Evolutionary conservation across 2,888 invertebrate species (phyloP), one percentile per base, ranked within the genome.

Genomic region (Plebejus argus): DNA sequence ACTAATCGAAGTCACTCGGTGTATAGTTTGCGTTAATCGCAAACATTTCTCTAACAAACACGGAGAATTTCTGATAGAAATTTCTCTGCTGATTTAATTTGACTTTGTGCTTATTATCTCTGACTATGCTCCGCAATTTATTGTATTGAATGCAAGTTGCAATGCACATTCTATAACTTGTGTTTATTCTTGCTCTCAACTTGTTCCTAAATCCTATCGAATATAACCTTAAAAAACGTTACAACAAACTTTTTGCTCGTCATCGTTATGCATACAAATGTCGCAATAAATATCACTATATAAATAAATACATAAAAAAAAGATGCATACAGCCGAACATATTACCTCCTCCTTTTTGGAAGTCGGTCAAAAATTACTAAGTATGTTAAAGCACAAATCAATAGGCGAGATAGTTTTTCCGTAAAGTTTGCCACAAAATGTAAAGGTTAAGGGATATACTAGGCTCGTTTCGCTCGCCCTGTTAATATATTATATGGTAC

Each of bases 401-500:
- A 28, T 28, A 28, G 28, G 28, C 28, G 28, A 2, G 28, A 28
- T 28, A 28, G 28, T 28, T 28, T 28, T 28, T 2, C 28, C n/a
- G n/a, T n/a, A n/a, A n/a, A n/a, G n/a, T n/a, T n/a, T n/a, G n/a
- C n/a, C n/a, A n/a, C n/a, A n/a, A n/a, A n/a, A n/a, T n/a, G n/a
- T n/a, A n/a, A n/a, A n/a, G n/a, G n/a, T n/a, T n/a, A n/a, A n/a
- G n/a, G n/a, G n/a, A n/a, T n/a, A n/a, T n/a, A n/a, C n/a, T n/a
- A n/a, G n/a, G 28, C 28, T 28, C 2, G 28, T 2, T 28, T 28
- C 28, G 28, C 28, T 28, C 28, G 28, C 28, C 28, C 28, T 28
- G 28, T 2, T 28, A 28, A 28, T 1, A 0, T 39, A 10, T 76
- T 72, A 76, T 66, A 71, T 61, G 77, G 76, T 75, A 76, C 79